phyloP scores from a whole-genome alignment of 2,888 invertebrate genomes.

The Nipponacmea schrenckii region DNA sequence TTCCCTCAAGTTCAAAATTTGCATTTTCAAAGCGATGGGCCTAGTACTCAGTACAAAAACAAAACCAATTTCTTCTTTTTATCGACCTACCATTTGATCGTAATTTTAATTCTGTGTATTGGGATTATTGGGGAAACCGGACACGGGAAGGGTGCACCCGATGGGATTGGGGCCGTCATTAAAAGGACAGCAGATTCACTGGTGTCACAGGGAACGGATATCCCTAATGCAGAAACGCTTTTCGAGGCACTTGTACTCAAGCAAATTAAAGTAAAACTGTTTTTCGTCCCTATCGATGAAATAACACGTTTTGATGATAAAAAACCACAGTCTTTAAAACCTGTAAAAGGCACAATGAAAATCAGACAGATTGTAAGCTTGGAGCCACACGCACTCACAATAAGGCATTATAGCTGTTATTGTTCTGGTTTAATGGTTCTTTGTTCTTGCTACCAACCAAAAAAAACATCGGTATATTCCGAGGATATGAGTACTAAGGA shows the following conservation, averaged over 20 bases:
- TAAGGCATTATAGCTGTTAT: no score
- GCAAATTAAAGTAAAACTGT: no score
- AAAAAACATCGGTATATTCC: no score
- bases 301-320: no score
- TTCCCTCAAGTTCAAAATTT: constrained; percentile 16
- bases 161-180: constrained; percentile 54
- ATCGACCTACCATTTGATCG: constrained; percentile 29
- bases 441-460: no score
- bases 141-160: constrained; percentile 60
- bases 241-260: not conserved
- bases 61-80: constrained; percentile 61
- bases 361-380: no score
- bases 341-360: no score
- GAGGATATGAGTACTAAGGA: no score
- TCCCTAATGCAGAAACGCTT: constrained; percentile 13
- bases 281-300: no score
- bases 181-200: constrained; percentile 51
- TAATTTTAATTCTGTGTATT: constrained; percentile 45
- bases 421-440: no score
- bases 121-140: constrained; percentile 48
- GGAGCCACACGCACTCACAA: no score
- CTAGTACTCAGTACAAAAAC: constrained; percentile 63
- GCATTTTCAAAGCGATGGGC: constrained; percentile 60
- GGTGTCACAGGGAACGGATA: constrained; percentile 29
- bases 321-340: no score